These are phyloP conservation scores for Malurus alboscapulatus DNA, from an alignment of 2,113 vertebrate genomes.

Conservation along the genomic window DNA sequence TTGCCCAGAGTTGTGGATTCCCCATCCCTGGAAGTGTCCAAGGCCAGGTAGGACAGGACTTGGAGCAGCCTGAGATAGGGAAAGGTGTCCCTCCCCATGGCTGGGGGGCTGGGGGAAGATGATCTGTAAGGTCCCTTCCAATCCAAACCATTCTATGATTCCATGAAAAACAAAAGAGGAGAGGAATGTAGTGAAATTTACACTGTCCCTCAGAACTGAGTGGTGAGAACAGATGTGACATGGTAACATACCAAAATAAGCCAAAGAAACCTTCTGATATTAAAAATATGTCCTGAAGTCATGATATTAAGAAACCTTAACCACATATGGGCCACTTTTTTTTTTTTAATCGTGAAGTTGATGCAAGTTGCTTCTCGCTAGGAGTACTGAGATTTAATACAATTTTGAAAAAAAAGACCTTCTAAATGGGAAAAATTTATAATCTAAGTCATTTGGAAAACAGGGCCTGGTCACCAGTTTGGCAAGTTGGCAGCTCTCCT, in stretches of 20 bases:
- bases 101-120: neutral
- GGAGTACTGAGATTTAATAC: neutral
- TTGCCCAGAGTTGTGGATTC: neutral
- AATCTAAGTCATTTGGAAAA: neutral
- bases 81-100: neutral
- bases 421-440: neutral
- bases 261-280: rapidly evolving
- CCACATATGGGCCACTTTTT: rapidly evolving
- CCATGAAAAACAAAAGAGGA: neutral
- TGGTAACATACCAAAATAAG: neutral
- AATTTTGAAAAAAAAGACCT: neutral
- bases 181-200: neutral
- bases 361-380: neutral
- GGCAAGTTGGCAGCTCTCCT: neutral
- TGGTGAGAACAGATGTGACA: neutral
- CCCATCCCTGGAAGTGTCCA: neutral
- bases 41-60: neutral
- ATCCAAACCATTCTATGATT: neutral
- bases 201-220: neutral
- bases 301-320: neutral
- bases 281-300: neutral
- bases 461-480: neutral
- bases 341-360: neutral
- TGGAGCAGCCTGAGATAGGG: neutral
- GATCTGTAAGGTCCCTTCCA: neutral